Base-by-base conservation (phyloP, 2,113 vertebrate genomes). In the Coturnix japonica region DNA sequence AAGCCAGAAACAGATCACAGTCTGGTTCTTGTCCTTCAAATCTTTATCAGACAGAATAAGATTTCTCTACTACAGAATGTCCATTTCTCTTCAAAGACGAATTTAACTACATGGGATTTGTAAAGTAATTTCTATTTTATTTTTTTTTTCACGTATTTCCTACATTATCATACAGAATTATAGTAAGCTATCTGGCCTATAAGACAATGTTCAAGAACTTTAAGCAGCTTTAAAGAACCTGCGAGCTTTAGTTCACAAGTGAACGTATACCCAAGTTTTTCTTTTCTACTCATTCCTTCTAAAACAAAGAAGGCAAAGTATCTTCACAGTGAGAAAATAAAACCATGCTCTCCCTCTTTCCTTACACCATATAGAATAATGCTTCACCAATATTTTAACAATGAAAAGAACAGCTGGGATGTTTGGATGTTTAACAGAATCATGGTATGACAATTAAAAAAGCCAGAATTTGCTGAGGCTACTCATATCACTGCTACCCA, bases 391-490 rank as follows among this genome's bases (percentile, higher is more conserved):
- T 33, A 83, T 2, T 64, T 83, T 81, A 79, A 73, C 19, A 82
- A 46, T 28, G 11, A 93, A 80, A 94, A 83, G 15, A 81, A 44
- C 18, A 82, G 70, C 41, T 49, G 37, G 41, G 5, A 74, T 28
- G 2, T 67, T 82, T 73, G 41, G 5, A 74, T 26, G 2, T 63
- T 82, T 70, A 66, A 89, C 3, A 71, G 64, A 79, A 70, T 69
- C 19, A 13, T 83, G 46, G 56, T 20, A 76, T 44, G 44, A 11
- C 35, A 94, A 20, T 46, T 77, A 37, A 78, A 46, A 85, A 71
- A 95, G 69, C 33, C 73, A 90, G 16, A 80, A 94, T 19, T 72
- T 86, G 23, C 26, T 60, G 61, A 96, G 30, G 78, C 31, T 92
- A 49, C 70, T 87, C 59, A 46, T 77, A 70, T 39, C 43, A 49